phyloP scores from a whole-genome alignment of 1,140 invertebrate species.

The Drosophila teissieri region DNA sequence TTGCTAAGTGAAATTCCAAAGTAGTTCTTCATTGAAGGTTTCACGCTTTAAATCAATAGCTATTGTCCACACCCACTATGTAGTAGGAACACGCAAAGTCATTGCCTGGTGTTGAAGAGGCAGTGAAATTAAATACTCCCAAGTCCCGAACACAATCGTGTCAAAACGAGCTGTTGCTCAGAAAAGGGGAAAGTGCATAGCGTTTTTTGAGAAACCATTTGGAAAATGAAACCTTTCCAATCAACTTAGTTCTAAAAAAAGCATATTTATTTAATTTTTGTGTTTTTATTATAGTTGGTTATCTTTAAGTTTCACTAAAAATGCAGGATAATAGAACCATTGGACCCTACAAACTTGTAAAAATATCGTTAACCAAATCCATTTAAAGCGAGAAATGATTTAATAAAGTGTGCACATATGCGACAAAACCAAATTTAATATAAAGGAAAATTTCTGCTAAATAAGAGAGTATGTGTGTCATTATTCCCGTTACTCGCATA shows the following conservation, averaged over 20 bases:
- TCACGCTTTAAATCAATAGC: slow-evolving; percentile 73
- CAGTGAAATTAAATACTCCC: slow-evolving; percentile 1
- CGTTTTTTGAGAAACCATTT: not conserved
- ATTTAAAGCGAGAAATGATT: too few species aligned
- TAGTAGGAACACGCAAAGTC: slow-evolving; percentile 43
- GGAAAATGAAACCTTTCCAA: slow-evolving; percentile 3
- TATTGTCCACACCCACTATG: slow-evolving; percentile 46
- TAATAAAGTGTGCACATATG: too few species aligned
- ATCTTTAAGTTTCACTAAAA: too few species aligned
- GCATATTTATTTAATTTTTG: not conserved
- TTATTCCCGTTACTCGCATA: too few species aligned
- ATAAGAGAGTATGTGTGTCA: too few species aligned
- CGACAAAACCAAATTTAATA: too few species aligned
- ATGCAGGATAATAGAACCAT: too few species aligned
- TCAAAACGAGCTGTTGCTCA: slow-evolving; percentile 42
- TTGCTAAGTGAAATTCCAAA: slow-evolving; percentile 72
- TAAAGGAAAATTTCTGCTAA: too few species aligned
- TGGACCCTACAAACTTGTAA: too few species aligned
- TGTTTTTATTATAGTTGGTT: too few species aligned
- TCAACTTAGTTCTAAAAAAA: slow-evolving; percentile 8
- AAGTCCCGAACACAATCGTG: slow-evolving; percentile 25
- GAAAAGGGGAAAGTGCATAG: slow-evolving; percentile 36
- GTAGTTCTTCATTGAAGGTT: slow-evolving; percentile 47
- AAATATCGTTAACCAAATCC: too few species aligned
- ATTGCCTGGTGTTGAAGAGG: slow-evolving; percentile 31